Evolutionary conservation across 2,797 vertebrate genomes (phyloP).

Genomic region (Gymnoscopelus braueri): DNA sequence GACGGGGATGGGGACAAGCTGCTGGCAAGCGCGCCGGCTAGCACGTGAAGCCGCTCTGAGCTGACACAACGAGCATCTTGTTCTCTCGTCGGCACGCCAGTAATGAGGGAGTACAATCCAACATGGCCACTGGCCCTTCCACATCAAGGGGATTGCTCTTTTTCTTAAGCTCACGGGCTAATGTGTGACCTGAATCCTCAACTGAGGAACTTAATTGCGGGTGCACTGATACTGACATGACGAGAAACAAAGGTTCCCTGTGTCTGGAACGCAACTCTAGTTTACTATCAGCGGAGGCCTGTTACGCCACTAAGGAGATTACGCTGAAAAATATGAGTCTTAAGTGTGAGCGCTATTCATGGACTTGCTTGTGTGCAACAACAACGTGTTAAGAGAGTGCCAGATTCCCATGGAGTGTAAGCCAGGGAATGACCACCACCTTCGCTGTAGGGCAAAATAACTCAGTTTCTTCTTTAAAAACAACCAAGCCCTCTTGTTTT

Average conservation of each 20-base stretch:
- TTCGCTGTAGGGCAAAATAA: constrained; percentile 37
- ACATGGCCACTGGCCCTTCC: constrained; percentile 31
- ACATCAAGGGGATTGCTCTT: constrained; percentile 49
- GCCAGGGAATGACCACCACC: constrained; percentile 11
- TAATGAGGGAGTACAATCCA: constrained; percentile 40
- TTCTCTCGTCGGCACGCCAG: constrained; percentile 38
- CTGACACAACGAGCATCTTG: constrained; percentile 56
- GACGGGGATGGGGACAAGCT: constrained; percentile 29
- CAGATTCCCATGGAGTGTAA: neutral
- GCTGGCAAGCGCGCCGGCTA: constrained; percentile 27
- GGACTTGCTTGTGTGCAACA: constrained; percentile 14
- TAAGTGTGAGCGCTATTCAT: constrained; percentile 35
- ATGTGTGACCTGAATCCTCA: constrained; percentile 29
- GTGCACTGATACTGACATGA: constrained; percentile 20
- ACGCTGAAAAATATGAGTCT: constrained; percentile 30
- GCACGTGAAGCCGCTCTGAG: constrained; percentile 37
- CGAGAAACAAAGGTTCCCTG: constrained; percentile 39
- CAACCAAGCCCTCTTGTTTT: constrained; percentile 27
- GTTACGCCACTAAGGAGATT: constrained; percentile 38
- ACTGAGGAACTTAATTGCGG: constrained; percentile 11
- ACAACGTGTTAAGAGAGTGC: neutral
- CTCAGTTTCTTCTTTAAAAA: constrained; percentile 51
- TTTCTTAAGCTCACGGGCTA: constrained; percentile 16
- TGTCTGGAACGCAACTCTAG: constrained; percentile 9
- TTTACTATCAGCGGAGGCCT: neutral